Evolutionary conservation across 2,888 invertebrate genomes (phyloP).

Genomic region (Eugnorisma glareosa): DNA sequence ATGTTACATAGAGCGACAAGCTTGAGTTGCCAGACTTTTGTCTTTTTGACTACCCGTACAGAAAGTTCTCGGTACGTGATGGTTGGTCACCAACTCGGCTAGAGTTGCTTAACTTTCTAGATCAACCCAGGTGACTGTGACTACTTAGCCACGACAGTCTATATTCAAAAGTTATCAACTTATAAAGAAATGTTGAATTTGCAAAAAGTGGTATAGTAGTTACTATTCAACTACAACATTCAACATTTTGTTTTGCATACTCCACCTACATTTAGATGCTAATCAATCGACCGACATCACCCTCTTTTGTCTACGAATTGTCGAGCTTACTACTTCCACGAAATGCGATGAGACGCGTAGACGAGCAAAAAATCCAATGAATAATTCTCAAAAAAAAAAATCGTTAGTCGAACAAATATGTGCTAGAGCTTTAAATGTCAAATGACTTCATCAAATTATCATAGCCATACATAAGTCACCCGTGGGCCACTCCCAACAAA

Average conservation of each 20-base stretch:
- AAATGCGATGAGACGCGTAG: conserved; percentile 21
- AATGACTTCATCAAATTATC: conserved; percentile 82
- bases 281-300: conserved; percentile 25
- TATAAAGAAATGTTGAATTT: no score
- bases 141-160: neutral
- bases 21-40: neutral
- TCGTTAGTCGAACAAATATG: conserved; percentile 60
- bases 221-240: neutral
- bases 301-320: conserved; percentile 8
- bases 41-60: neutral
- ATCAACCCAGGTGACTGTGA: neutral
- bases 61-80: neutral
- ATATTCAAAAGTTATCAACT: neutral
- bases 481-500: conserved; percentile 79
- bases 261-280: conserved; percentile 22
- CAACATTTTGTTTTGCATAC: neutral
- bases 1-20: neutral
- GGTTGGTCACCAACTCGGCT: neutral
- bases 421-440: conserved; percentile 75
- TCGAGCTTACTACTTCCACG: conserved; percentile 17
- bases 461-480: conserved; percentile 77
- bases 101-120: neutral
- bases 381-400: conserved; percentile 31
- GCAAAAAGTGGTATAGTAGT: no score
- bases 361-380: conserved; percentile 34